phyloP scores from a whole-genome alignment of 2,797 vertebrate genomes.

The Australoheros facetus region DNA sequence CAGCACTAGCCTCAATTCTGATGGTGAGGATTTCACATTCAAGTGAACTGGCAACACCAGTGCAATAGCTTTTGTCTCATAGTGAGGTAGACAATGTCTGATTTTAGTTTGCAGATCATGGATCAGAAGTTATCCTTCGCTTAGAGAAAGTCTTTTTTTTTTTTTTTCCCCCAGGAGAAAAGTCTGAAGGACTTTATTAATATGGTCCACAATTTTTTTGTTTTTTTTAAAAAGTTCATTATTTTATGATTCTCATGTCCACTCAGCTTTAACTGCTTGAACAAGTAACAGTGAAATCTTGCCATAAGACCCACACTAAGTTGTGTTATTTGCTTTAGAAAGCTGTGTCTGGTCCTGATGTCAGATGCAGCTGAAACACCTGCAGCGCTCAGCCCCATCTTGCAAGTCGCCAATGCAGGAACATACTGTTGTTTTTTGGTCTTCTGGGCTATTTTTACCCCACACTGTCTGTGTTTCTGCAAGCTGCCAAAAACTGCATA shows the following conservation, averaged over 20 bases:
- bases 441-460: background rate
- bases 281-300: background rate
- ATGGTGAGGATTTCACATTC: conserved; percentile 83
- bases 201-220: too few species aligned
- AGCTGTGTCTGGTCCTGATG: background rate
- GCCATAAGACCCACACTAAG: background rate
- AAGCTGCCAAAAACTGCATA: background rate
- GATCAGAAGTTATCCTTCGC: background rate
- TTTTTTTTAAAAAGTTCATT: background rate
- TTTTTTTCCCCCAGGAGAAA: too few species aligned
- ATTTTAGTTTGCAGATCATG: conserved; percentile 1
- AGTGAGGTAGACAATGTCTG: background rate
- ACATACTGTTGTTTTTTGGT: background rate
- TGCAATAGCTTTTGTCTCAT: background rate
- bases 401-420: background rate
- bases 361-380: conserved; percentile 14
- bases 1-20: conserved; percentile 87
- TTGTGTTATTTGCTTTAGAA: background rate
- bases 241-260: background rate
- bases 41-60: background rate
- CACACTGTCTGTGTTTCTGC: conserved; percentile 1
- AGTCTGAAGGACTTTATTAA: background rate
- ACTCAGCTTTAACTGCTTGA: background rate
- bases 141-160: fast-evolving
- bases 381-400: conserved; percentile 11